Percentiles rank a stretch among this genome's conserved stretches.
These are phyloP conservation scores for Sinentomon sp. DNA, from an alignment of 2,888 invertebrate genomes.

Conservation along the genomic window DNA sequence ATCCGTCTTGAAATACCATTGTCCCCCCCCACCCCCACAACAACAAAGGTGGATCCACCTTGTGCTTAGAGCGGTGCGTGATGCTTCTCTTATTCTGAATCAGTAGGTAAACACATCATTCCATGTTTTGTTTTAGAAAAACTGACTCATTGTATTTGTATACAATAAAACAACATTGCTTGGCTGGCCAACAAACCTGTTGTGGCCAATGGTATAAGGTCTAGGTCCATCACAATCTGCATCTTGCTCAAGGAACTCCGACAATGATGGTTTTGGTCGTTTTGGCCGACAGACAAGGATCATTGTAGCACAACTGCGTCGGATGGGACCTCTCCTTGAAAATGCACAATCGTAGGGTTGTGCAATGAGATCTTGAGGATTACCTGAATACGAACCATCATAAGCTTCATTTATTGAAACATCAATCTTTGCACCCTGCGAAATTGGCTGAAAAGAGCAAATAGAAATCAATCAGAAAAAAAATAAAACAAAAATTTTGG, in stretches of 20 bases:
- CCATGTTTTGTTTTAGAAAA: neutral
- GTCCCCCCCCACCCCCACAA: too few species aligned
- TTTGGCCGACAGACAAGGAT: conserved; percentile 47
- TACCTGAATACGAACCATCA: conserved; percentile 82
- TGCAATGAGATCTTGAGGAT: conserved; percentile 60
- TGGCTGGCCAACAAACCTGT: conserved; percentile 28
- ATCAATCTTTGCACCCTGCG: conserved; percentile 61
- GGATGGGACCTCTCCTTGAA: conserved; percentile 37
- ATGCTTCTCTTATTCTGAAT: too few species aligned
- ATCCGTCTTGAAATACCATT: too few species aligned
- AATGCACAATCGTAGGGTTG: conserved; percentile 40
- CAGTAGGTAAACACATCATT: too few species aligned
- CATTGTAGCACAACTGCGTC: conserved; percentile 45
- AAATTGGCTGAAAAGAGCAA: conserved; percentile 29
- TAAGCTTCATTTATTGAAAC: conserved; percentile 83
- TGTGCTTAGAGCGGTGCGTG: too few species aligned
- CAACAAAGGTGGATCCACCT: too few species aligned
- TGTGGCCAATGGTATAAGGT: conserved; percentile 69
- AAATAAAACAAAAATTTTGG: conserved; percentile 1
- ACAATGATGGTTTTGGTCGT: conserved; percentile 24
- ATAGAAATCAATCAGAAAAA: conserved; percentile 3
- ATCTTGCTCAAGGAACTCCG: conserved; percentile 63
- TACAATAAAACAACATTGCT: conserved; percentile 1
- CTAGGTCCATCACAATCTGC: conserved; percentile 50
- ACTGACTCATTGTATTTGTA: conserved; percentile 2